Conservation (phyloP, 2,113 vertebrate genomes). For the Piprites chloris region DNA sequence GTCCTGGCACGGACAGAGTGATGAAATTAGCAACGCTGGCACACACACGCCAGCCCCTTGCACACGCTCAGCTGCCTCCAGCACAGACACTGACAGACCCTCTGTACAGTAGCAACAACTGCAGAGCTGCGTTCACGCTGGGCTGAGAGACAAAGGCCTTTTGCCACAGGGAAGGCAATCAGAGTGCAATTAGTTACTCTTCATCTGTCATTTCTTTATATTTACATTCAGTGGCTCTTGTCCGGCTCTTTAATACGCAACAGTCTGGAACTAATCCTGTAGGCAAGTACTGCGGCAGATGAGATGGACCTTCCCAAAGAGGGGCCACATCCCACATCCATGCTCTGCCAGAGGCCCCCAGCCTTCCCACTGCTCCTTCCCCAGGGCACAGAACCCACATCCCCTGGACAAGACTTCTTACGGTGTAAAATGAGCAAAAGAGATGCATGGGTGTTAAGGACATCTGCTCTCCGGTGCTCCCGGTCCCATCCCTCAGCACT, state of each 20-base stretch:
- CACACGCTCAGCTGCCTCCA: neutral
- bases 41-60: neutral
- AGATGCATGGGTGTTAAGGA: accelerated
- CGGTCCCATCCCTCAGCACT: neutral
- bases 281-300: accelerated
- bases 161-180: neutral
- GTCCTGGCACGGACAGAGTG: neutral
- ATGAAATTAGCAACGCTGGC: neutral
- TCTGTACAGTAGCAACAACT: neutral
- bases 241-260: neutral
- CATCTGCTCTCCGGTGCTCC: accelerated
- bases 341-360: accelerated
- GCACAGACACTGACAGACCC: neutral
- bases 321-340: neutral
- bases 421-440: accelerated
- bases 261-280: neutral
- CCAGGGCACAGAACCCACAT: too few relatives aligned
- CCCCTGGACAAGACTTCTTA: accelerated
- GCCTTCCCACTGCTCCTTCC: accelerated
- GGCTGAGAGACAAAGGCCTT: neutral
- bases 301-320: accelerated
- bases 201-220: neutral
- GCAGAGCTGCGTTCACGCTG: neutral
- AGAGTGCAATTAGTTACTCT: neutral
- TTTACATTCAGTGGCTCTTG: neutral